Evolutionary conservation across 2,888 invertebrate species (phyloP).

Genomic region (Opisthograptis luteolata): DNA sequence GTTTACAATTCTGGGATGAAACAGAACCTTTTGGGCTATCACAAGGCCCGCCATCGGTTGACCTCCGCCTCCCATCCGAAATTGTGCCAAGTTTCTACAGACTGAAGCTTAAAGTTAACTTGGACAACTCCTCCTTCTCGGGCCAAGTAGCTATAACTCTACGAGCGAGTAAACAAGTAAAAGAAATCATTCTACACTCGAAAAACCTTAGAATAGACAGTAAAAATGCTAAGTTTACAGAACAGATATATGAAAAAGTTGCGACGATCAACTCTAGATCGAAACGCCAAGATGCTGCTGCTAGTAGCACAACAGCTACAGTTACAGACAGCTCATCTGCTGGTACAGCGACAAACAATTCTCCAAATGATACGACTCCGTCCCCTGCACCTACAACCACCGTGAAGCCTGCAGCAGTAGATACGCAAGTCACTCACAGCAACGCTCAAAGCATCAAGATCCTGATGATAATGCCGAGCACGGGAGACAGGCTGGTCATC

Average conservation of each 20-base stretch:
- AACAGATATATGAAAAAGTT: conserved; percentile 74
- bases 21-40: conserved; percentile 66
- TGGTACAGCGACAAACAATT: conserved; percentile 28
- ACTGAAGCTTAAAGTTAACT: conserved; percentile 80
- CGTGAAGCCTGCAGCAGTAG: conserved; percentile 35
- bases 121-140: conserved; percentile 70
- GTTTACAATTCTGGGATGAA: conserved; percentile 71
- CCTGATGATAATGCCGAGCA: conserved; percentile 54
- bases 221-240: conserved; percentile 65
- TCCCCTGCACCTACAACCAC: conserved; percentile 20
- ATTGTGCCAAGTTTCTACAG: conserved; percentile 84
- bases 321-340: conserved; percentile 17
- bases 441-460: conserved; percentile 66
- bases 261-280: conserved; percentile 45
- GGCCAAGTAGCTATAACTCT: conserved; percentile 80
- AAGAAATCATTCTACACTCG: conserved; percentile 79
- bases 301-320: conserved; percentile 29
- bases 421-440: conserved; percentile 70
- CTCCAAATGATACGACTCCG: conserved; percentile 33
- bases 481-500: conserved; percentile 68
- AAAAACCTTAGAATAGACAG: conserved; percentile 70
- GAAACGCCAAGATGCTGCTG: conserved; percentile 49
- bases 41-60: conserved; percentile 50
- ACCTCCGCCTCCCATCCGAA: conserved; percentile 72
- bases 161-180: conserved; percentile 61